Base-by-base conservation (phyloP, 2,888 invertebrate genomes). In the Linnaemya tessellans region DNA sequence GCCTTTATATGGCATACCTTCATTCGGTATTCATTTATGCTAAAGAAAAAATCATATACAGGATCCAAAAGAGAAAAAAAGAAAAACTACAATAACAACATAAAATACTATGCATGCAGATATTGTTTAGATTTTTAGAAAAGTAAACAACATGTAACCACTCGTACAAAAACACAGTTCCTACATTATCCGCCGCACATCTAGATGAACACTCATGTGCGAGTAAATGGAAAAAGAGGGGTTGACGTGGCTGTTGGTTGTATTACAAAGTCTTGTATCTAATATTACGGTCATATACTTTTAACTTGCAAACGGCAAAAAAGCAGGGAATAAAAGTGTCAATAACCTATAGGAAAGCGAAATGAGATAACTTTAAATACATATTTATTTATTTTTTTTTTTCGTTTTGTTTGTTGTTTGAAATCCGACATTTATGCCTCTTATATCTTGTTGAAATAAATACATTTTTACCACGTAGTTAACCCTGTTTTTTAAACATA, bases 341-440 rank as follows among this genome's bases (percentile, higher is more conserved):
- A 82, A 82, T 82, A 82, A 82, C 82, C 82, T 71, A 64, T 65
- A 64, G 54, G 49, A 70, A 82, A 51, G 64, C 11, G 35, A 82
- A 82, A 77, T 64, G 58, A 71, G 77, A 70, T 82, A 82, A 82
- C 71, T 77, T 77, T 58, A 71, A 77, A 82, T 38, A 71, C 25
- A 78, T 49, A 10, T 1, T 8, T n/a, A n/a, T n/a, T n/a, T n/a
- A n/a, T n/a, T n/a, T n/a, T n/a, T n/a, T n/a, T 49, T 49, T 30
- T 2, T 30, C 5, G 30, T 30, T 30, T 2, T 30, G 2, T 3
- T 5, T 30, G 30, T 60, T 60, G 3, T 60, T 35, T 62, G 41
- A 70, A 62, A 64, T 25, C 82, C 82, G n/a, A 74, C 8, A 65
- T 77, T 78, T 43, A 54, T 60, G 22, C 11, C n/a, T 15, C 41